Base-by-base conservation (phyloP, 2,797 vertebrate species). In the Melanotaenia parkinsoni region DNA sequence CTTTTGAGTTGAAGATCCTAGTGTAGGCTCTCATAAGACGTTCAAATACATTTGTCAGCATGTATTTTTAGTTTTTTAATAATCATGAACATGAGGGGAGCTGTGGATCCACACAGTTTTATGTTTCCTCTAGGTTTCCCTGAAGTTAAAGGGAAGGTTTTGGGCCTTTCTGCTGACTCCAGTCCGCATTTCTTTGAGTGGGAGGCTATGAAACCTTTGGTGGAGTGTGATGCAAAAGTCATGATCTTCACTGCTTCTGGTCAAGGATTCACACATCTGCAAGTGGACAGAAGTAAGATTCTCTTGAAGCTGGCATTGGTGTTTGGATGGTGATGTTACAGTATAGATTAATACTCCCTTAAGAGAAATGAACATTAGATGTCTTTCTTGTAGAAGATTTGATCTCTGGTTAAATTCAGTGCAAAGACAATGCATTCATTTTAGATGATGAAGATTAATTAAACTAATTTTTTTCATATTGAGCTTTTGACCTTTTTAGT, bases 171-270 rank as follows among this genome's bases (percentile, higher is more conserved):
- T 0, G 58, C 71, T 40, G 72, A 82, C 30, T 74, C 80, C 28
- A 81, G 35, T 28, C 50, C 67, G 4, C 67, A 76, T 53, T 22
- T 77, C 28, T 74, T 82, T n/a, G 73, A 86, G 18, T 92, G 92
- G 93, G 63, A 79, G 63, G 56, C 74, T 0, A 86, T 89, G 88
- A 89, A 67, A 37, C 93, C 93, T 14, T 24, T 75, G 63, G 77
- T 95, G 20, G 82, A 84, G 65, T 95, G 95, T 80, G 79, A 82
- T 3, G 57, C 78, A 38, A 54, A 79, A 30, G 71, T 58, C 53
- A 93, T 95, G 92, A 92, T 80, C 59, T 84, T 95, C 51, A 93
- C 86, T 22, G 91, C 89, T 30, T 86, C 91, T 9, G 86, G 92
- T 74, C 72, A 72, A 66, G 91, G 77, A 81, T 68, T 89, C 56